These are phyloP conservation scores for Helogale parvula DNA, from an alignment of 2,113 vertebrate species.

Conservation along the genomic window DNA sequence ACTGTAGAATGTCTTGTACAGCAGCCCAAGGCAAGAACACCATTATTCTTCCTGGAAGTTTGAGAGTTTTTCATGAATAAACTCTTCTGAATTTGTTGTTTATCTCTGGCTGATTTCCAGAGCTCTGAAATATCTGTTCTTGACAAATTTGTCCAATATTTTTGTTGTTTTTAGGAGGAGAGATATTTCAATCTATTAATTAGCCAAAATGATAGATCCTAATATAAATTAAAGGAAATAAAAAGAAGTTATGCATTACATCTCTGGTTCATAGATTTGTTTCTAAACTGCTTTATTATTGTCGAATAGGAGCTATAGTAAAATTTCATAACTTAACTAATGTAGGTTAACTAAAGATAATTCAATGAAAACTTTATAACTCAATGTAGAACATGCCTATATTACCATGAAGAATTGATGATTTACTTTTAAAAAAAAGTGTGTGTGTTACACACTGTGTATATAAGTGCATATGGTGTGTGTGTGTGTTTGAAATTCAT, in stretches of 20 bases:
- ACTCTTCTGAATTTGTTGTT: background rate
- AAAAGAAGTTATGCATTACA: background rate
- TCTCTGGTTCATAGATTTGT: background rate
- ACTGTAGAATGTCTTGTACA: background rate
- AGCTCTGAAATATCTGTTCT: background rate
- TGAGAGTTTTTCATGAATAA: background rate
- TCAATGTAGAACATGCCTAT: background rate
- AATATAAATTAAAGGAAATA: background rate
- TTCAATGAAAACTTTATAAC: background rate
- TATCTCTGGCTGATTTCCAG: background rate
- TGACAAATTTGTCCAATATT: background rate
- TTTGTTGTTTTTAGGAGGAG: background rate
- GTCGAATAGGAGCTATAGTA: background rate
- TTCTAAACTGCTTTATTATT: background rate
- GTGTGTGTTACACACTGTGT: background rate
- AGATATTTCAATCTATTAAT: background rate
- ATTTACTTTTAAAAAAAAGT: background rate
- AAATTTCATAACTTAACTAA: background rate
- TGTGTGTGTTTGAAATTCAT: background rate
- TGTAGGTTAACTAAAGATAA: background rate
- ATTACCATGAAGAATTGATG: background rate
- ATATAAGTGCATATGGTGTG: background rate
- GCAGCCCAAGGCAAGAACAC: background rate
- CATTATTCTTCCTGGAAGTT: background rate
- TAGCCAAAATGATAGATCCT: background rate